Evolutionary conservation across 2,888 invertebrate species (phyloP).

Genomic region (Dryococelus australis): DNA sequence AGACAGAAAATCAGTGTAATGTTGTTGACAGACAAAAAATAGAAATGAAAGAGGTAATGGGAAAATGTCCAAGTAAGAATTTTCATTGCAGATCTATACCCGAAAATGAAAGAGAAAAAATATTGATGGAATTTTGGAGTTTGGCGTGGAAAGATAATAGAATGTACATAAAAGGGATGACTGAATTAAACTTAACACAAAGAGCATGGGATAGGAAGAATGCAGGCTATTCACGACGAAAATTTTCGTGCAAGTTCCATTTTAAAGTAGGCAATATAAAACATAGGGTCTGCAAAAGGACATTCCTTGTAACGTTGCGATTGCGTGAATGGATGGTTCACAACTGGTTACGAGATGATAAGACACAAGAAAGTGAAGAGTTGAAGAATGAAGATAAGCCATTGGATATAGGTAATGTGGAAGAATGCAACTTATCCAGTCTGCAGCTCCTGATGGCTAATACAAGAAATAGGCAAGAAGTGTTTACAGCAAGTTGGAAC

Average conservation of each 20-base stretch:
- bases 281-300: background rate
- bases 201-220: background rate
- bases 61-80: no score
- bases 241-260: background rate
- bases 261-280: background rate
- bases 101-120: no score
- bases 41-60: no score
- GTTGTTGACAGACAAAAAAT: no score
- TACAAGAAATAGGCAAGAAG: background rate
- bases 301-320: background rate
- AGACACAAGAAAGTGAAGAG: background rate
- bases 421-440: background rate
- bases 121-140: no score
- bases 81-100: no score
- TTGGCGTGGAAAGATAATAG: background rate
- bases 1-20: no score
- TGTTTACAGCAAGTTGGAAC: background rate
- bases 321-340: slow-evolving; percentile 5
- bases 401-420: background rate
- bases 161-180: background rate
- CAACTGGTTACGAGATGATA: background rate
- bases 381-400: background rate
- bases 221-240: background rate
- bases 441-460: background rate
- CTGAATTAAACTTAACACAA: background rate